Evolutionary conservation across 2,888 invertebrate genomes (phyloP).

Genomic region (Coenonympha glycerion): DNA sequence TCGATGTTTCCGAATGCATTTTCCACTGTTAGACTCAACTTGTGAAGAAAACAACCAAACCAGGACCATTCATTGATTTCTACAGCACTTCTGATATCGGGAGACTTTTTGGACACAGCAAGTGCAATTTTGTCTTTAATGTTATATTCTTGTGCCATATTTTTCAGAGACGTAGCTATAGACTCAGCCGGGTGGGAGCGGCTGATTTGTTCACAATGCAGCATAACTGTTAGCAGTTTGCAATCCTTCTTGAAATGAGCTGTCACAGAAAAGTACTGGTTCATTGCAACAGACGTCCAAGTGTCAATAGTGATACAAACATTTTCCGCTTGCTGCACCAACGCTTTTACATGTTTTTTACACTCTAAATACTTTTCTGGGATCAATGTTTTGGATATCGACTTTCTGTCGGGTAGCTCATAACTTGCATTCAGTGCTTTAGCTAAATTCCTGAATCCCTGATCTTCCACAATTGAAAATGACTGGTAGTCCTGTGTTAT

Average conservation of each 20-base stretch:
- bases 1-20: conserved; percentile 8
- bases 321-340: conserved; percentile 3
- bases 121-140: not conserved
- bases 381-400: conserved; percentile 10
- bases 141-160: not conserved
- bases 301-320: conserved; percentile 11
- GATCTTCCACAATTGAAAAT: not conserved
- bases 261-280: conserved; percentile 21
- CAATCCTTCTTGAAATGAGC: too few relatives aligned
- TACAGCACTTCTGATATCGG: not conserved
- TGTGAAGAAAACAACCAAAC: conserved; percentile 15
- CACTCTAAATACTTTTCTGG: conserved; percentile 12
- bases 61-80: conserved; percentile 3
- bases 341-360: not conserved
- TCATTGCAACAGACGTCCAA: conserved; percentile 16
- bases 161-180: not conserved
- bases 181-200: not conserved
- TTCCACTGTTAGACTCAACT: conserved; percentile 10
- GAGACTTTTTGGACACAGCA: not conserved
- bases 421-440: conserved; percentile 1
- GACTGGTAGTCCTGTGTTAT: not conserved
- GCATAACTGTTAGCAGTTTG: conserved; percentile 9
- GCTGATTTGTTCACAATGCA: conserved; percentile 14
- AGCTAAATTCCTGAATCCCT: not conserved
- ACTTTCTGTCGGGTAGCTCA: conserved; percentile 10